Conservation (phyloP, 2,797 vertebrate species). For the Hydrolagus colliei region DNA sequence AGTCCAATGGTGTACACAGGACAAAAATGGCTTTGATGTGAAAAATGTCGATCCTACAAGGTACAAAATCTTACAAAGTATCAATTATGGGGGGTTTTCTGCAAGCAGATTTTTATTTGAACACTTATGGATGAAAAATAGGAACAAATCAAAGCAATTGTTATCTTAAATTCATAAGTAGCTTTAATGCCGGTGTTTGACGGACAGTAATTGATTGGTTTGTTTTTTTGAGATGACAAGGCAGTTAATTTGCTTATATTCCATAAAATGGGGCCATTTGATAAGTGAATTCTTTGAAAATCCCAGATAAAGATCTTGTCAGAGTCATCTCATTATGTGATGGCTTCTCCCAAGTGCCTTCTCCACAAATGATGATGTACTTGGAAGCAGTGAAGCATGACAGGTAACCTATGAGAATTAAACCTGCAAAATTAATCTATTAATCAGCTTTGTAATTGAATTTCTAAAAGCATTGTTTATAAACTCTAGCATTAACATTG, state of each 20-base stretch:
- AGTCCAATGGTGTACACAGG: too few species aligned
- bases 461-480: too few species aligned
- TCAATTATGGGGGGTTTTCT: neutral
- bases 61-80: too few species aligned
- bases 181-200: constrained; percentile 49
- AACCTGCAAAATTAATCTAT: too few species aligned
- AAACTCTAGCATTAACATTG: too few species aligned
- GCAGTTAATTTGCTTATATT: constrained; percentile 56
- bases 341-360: constrained; percentile 56
- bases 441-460: too few species aligned
- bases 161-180: neutral
- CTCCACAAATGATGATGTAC: constrained; percentile 56
- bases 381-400: constrained; percentile 58
- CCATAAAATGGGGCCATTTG: constrained; percentile 57
- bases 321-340: constrained; percentile 61
- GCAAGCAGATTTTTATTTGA: neutral
- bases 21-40: too few species aligned
- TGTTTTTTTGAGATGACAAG: constrained; percentile 59
- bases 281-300: constrained; percentile 56
- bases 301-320: constrained; percentile 56
- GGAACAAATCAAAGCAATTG: neutral
- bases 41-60: too few species aligned
- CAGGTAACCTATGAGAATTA: constrained; percentile 54
- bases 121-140: neutral
- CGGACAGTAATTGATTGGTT: constrained; percentile 59